These are phyloP conservation scores for Porphyrio hochstetteri DNA, from an alignment of 2,113 vertebrate species.

Conservation along the genomic window DNA sequence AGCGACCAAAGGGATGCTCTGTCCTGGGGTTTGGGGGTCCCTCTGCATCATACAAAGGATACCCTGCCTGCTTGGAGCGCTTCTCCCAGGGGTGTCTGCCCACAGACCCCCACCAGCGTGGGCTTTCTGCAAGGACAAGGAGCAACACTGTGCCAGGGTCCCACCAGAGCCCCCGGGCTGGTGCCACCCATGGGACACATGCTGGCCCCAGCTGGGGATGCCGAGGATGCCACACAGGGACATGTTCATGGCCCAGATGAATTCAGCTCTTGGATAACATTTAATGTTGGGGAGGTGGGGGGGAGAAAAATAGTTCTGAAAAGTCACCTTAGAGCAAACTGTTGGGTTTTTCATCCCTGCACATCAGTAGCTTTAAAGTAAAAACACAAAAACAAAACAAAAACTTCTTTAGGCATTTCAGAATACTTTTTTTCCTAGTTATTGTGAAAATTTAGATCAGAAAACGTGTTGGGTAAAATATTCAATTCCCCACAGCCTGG, in stretches of 20 bases:
- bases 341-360: not conserved
- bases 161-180: not conserved
- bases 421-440: not conserved
- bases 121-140: not conserved
- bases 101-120: accelerated
- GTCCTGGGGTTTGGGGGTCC: not conserved
- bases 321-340: not conserved
- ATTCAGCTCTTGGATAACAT: not conserved
- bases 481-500: constrained; percentile 26
- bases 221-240: not conserved
- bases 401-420: not conserved
- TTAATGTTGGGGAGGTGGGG: accelerated
- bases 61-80: accelerated
- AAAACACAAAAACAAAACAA: not conserved
- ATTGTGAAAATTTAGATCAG: constrained; percentile 15
- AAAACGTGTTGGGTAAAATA: constrained; percentile 17
- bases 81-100: not conserved
- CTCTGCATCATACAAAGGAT: not conserved
- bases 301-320: not conserved
- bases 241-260: not conserved
- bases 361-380: not conserved
- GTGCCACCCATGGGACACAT: not conserved
- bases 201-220: accelerated
- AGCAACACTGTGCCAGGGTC: not conserved
- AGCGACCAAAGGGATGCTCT: accelerated